Conservation (phyloP, 1,140 invertebrate genomes). For the Oreohelix idahoensis region DNA sequence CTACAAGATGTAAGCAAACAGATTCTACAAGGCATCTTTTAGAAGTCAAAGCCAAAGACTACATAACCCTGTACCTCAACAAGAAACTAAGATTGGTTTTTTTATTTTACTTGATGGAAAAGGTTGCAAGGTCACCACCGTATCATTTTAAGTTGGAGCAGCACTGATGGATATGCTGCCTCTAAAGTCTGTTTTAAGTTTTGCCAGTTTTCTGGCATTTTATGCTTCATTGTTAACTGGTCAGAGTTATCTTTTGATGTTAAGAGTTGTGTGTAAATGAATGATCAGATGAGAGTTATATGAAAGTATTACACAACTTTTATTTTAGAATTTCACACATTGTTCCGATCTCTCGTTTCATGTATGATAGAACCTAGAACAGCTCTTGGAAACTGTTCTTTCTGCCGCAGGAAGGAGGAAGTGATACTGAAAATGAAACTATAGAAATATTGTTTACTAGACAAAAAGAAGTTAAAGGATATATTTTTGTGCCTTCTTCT, state of each 20-base stretch:
- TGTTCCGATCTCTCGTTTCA: neutral
- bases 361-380: neutral
- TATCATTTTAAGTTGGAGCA: too few relatives aligned
- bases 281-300: slow-evolving; percentile 3
- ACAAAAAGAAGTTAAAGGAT: neutral
- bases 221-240: neutral
- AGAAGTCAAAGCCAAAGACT: neutral
- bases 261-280: neutral
- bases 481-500: too few relatives aligned
- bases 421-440: neutral
- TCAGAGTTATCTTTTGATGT: neutral
- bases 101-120: neutral
- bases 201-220: neutral
- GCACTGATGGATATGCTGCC: neutral
- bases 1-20: neutral
- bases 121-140: neutral
- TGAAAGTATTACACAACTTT: slow-evolving; percentile 2
- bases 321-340: neutral
- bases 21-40: neutral
- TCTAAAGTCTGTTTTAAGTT: neutral
- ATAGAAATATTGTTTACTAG: neutral
- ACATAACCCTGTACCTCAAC: neutral
- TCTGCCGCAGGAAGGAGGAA: neutral
- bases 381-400: slow-evolving; percentile 5
- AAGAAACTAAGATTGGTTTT: neutral